Evolutionary conservation across 2,888 invertebrate genomes (phyloP).

Genomic region (Drosophila formosana): DNA sequence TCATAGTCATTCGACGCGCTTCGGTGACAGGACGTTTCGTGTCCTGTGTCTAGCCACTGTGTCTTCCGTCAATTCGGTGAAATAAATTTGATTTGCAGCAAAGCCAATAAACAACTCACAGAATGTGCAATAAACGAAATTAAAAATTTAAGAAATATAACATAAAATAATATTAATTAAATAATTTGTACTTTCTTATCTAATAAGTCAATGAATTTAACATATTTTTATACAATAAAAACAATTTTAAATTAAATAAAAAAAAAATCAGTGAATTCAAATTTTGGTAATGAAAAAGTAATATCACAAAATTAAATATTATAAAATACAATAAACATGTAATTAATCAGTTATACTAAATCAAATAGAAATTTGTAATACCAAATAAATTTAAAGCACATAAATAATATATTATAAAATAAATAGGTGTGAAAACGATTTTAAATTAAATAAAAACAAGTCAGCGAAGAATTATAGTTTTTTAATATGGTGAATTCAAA

Average conservation of each 20-base stretch:
- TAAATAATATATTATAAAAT: too few species aligned
- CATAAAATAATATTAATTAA: too few species aligned
- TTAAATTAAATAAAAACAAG: too few species aligned
- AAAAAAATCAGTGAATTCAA: not conserved
- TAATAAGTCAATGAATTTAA: not conserved
- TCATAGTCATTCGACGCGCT: conserved; percentile 76
- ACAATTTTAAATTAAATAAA: not conserved
- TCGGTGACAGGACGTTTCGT: conserved; percentile 76
- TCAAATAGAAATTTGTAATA: too few species aligned
- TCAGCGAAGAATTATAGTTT: not conserved
- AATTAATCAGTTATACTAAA: too few species aligned
- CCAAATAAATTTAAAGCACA: too few species aligned
- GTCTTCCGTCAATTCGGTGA: conserved; percentile 15
- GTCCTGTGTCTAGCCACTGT: conserved; percentile 41
- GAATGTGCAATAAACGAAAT: not conserved
- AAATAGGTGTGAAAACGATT: too few species aligned
- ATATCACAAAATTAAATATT: not conserved
- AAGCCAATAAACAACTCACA: not conserved
- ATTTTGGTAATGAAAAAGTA: not conserved
- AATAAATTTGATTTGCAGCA: conserved; percentile 1
- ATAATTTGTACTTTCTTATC: too few species aligned
- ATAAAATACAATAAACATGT: too few species aligned
- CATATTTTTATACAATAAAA: not conserved
- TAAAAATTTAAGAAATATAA: not conserved
- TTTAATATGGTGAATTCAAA: not conserved